These are phyloP conservation scores for Dicrurus megarhynchus DNA, from an alignment of 2,113 vertebrate species.

Conservation along the genomic window DNA sequence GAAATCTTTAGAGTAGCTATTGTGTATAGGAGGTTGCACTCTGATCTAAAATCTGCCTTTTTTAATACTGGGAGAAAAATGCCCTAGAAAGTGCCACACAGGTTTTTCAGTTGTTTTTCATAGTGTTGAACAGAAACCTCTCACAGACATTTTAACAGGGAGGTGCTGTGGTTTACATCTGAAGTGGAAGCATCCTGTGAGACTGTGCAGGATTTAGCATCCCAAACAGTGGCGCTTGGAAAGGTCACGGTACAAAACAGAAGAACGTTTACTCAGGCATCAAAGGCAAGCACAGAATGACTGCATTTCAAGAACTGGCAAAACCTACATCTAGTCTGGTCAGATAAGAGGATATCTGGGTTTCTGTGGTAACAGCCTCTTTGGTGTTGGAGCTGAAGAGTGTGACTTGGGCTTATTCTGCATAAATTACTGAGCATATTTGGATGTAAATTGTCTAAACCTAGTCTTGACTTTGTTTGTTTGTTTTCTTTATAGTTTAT, in stretches of 20 bases:
- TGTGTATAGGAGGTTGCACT: not conserved
- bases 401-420: not conserved
- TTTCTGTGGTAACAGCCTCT: constrained; percentile 20
- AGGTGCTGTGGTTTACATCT: not conserved
- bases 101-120: not conserved
- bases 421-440: not conserved
- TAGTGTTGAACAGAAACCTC: not conserved
- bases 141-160: not conserved
- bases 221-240: not conserved
- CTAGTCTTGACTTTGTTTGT: not conserved
- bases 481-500: not conserved
- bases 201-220: not conserved
- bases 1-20: not conserved
- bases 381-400: not conserved
- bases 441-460: not conserved
- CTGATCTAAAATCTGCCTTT: not conserved
- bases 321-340: not conserved
- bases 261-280: not conserved
- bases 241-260: not conserved
- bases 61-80: not conserved
- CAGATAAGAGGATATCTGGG: not conserved
- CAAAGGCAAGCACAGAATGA: not conserved
- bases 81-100: not conserved
- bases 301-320: not conserved
- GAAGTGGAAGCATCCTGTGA: not conserved